Conservation (phyloP, 1,140 invertebrate species). For the Drosophila bipectinata region DNA sequence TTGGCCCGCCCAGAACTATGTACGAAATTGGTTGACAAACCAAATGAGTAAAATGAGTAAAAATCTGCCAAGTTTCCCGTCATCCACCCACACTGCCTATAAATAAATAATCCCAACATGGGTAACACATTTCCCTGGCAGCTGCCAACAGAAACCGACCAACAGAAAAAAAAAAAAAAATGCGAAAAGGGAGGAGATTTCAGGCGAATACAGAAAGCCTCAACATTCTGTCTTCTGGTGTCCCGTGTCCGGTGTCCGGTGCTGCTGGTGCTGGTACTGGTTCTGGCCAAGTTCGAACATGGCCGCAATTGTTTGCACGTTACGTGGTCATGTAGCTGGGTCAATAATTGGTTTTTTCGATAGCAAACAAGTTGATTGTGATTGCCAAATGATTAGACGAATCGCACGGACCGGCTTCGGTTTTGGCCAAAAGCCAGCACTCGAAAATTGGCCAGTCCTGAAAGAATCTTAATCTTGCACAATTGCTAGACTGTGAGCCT, state of each 20-base stretch:
- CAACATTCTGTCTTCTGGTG: slow-evolving; percentile 31
- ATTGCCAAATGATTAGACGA: slow-evolving; percentile 77
- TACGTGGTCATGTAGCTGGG: slow-evolving; percentile 78
- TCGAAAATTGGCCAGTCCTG: slow-evolving; percentile 42
- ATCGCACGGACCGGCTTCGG: slow-evolving; percentile 38
- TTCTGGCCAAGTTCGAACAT: slow-evolving; percentile 53
- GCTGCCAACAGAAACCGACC: slow-evolving; percentile 26
- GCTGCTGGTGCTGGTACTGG: too few relatives aligned
- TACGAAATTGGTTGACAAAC: slow-evolving; percentile 72
- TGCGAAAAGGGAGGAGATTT: background rate
- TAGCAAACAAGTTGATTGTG: slow-evolving; percentile 76
- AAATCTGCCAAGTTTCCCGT: slow-evolving; percentile 64
- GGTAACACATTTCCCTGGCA: slow-evolving; percentile 72
- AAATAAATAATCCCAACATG: slow-evolving; percentile 76
- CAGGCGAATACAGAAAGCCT: slow-evolving; percentile 10
- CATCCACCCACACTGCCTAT: slow-evolving; percentile 28
- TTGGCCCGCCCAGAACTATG: slow-evolving; percentile 44
- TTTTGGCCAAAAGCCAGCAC: slow-evolving; percentile 40
- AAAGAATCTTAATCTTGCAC: slow-evolving; percentile 33
- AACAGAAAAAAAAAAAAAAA: background rate
- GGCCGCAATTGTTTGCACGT: slow-evolving; percentile 78
- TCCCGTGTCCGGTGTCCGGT: slow-evolving; percentile 1
- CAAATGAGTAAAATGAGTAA: slow-evolving; percentile 69
- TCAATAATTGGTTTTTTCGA: slow-evolving; percentile 78
- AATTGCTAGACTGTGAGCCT: background rate